Percentiles rank a stretch among this genome's conserved stretches.
Conservation (phyloP, 2,888 invertebrate genomes). For the Caenorhabditis panamensis region DNA sequence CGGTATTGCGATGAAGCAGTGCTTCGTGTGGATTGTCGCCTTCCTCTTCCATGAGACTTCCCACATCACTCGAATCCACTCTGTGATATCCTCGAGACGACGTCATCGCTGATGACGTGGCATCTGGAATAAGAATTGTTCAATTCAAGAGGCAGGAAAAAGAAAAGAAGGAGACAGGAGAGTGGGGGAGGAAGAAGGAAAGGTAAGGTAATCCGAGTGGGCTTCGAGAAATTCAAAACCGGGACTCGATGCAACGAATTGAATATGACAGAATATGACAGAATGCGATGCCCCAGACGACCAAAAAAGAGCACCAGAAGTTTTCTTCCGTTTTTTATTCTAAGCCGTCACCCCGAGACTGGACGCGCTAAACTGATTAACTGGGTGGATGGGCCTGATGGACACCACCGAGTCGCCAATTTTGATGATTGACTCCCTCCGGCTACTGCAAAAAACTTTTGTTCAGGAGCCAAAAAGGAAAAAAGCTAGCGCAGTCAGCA, state of each 20-base stretch:
- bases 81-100: constrained; percentile 60
- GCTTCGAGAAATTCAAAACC: constrained; percentile 47
- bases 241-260: neutral
- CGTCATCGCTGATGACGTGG: constrained; percentile 63
- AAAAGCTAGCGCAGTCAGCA: constrained; percentile 63
- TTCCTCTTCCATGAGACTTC: constrained; percentile 47
- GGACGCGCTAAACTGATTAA: constrained; percentile 55
- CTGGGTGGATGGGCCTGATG: constrained; percentile 1
- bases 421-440: constrained; percentile 52
- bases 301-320: constrained; percentile 17
- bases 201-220: constrained; percentile 45
- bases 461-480: neutral
- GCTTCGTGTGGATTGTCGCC: constrained; percentile 49
- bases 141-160: no score
- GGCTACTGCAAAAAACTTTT: neutral
- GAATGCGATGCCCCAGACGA: neutral
- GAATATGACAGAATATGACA: constrained; percentile 9
- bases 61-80: constrained; percentile 55
- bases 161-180: neutral
- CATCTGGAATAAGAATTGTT: constrained; percentile 57
- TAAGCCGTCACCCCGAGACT: neutral
- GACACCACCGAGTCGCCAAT: constrained; percentile 37
- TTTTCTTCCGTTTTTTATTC: constrained; percentile 4
- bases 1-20: constrained; percentile 38
- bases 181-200: neutral